A percentile compares a stretch with the other conserved stretches of the same genome.
These are phyloP conservation scores for Leptopilina syphax DNA, from an alignment of 2,888 invertebrate genomes.

Conservation along the genomic window DNA sequence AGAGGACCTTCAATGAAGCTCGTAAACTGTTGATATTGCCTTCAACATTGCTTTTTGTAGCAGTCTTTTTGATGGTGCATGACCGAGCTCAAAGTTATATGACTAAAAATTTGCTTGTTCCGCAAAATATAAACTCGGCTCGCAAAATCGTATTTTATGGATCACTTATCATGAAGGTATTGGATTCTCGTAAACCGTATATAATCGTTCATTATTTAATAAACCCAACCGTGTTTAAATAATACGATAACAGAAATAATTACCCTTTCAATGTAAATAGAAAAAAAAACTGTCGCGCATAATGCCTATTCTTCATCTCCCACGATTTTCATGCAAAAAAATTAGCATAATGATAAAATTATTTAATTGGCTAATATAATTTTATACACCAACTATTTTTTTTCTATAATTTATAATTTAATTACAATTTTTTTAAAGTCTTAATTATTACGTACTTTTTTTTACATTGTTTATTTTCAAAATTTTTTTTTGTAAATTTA, in stretches of 20 bases:
- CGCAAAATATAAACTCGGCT: constrained; percentile 27
- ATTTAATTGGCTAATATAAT: too few relatives aligned
- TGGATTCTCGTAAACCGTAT: not conserved
- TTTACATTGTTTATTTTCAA: too few relatives aligned
- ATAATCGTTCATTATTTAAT: constrained; percentile 22
- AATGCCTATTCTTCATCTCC: too few relatives aligned
- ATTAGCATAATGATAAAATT: too few relatives aligned
- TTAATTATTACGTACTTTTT: too few relatives aligned
- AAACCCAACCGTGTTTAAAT: not conserved
- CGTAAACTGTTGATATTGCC: constrained; percentile 38
- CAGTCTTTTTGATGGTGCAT: constrained; percentile 13
- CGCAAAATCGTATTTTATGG: constrained; percentile 27
- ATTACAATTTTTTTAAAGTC: too few relatives aligned
- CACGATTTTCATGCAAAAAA: too few relatives aligned
- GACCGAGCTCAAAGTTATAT: constrained; percentile 26
- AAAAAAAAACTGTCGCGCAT: not conserved
- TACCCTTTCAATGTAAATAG: constrained; percentile 9
- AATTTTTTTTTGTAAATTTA: too few relatives aligned
- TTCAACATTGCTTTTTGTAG: constrained; percentile 29
- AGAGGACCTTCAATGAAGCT: not conserved
- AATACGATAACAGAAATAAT: constrained; percentile 18
- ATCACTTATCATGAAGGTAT: constrained; percentile 23
- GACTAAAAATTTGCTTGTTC: constrained; percentile 31
- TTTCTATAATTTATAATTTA: too few relatives aligned
- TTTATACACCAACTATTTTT: too few relatives aligned